Evolutionary conservation across 2,888 invertebrate genomes (phyloP).

Genomic region (Nesidiocoris tenuis): DNA sequence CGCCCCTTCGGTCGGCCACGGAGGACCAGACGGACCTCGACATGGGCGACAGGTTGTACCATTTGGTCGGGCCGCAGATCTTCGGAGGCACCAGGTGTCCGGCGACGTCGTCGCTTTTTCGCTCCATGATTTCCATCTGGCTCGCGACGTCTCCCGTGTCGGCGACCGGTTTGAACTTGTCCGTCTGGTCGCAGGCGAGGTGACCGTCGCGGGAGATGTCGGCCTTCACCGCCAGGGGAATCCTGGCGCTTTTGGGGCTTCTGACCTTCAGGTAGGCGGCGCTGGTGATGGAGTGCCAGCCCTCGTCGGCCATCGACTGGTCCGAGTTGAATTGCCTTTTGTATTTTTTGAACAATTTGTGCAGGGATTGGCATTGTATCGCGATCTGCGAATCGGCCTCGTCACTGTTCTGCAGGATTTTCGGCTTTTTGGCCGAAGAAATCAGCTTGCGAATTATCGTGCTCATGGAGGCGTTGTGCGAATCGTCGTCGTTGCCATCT

Average conservation of each 20-base stretch:
- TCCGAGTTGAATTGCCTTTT: conserved; percentile 31
- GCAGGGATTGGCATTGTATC: conserved; percentile 4
- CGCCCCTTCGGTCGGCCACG: not conserved
- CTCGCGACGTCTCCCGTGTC: conserved; percentile 1
- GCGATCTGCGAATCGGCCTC: not conserved
- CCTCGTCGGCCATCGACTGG: conserved; percentile 29
- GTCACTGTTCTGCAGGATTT: not conserved
- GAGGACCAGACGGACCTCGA: not conserved
- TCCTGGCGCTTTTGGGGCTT: conserved; percentile 14
- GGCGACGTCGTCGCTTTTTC: not conserved
- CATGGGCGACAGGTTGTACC: conserved; percentile 24
- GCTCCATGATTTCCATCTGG: conserved; percentile 16
- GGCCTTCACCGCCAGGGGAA: conserved; percentile 17
- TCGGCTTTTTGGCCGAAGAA: not conserved
- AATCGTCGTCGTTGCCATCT: conserved; percentile 4
- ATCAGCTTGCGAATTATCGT: conserved; percentile 8
- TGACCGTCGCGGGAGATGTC: conserved; percentile 8
- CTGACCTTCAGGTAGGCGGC: conserved; percentile 23
- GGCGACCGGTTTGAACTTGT: conserved; percentile 11
- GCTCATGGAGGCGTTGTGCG: conserved; percentile 3
- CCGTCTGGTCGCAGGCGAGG: conserved; percentile 19
- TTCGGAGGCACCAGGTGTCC: conserved; percentile 14
- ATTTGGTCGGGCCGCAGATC: conserved; percentile 19
- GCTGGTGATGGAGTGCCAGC: conserved; percentile 25
- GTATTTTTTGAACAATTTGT: conserved; percentile 32